Percentiles rank a stretch among this genome's conserved stretches.
Conservation (phyloP, 2,888 invertebrate genomes). For the Xanthorhoe designata region DNA sequence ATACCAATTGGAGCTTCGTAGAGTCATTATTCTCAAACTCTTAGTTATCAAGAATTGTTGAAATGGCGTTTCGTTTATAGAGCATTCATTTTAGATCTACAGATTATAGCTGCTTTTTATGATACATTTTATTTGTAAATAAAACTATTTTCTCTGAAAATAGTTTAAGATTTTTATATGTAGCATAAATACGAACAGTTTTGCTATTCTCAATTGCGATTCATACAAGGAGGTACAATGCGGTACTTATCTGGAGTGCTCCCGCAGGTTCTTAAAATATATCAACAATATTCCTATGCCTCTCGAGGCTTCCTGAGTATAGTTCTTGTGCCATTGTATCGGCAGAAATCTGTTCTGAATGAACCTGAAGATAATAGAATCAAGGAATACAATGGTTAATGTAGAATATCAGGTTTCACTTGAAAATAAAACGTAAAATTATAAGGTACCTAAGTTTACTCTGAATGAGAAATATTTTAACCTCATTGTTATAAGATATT, state of each 20-base stretch:
- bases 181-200: neutral
- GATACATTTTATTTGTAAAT: neutral
- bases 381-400: conserved; percentile 14
- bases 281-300: conserved; percentile 43
- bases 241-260: conserved; percentile 44
- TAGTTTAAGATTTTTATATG: neutral
- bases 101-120: too few species aligned
- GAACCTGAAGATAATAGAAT: conserved; percentile 21
- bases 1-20: too few species aligned
- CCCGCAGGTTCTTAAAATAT: conserved; percentile 37
- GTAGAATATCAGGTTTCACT: neutral
- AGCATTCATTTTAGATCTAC: too few species aligned
- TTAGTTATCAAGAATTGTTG: too few species aligned
- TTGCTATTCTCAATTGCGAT: conserved; percentile 31
- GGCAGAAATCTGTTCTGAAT: conserved; percentile 23
- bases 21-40: too few species aligned
- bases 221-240: conserved; percentile 40
- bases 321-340: conserved; percentile 22
- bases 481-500: too few species aligned
- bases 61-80: neutral
- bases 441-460: neutral
- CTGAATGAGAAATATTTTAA: too few species aligned
- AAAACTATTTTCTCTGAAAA: neutral
- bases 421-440: neutral
- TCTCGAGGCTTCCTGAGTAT: conserved; percentile 35